phyloP scores from a whole-genome alignment of 2,113 vertebrate species.

The Alethe castanea region DNA sequence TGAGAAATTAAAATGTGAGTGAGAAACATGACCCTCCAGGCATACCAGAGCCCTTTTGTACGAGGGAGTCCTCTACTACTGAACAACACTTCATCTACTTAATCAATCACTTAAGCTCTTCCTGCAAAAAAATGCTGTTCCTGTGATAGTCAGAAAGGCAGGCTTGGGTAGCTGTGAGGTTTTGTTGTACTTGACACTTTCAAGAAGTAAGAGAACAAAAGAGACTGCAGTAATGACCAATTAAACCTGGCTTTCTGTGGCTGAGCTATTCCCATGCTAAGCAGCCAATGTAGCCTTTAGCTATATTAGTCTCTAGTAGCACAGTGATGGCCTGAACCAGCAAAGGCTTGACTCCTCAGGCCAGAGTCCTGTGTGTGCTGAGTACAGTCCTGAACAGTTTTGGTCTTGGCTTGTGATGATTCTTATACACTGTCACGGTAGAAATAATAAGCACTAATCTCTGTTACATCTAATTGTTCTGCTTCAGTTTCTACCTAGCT shows the following conservation, averaged over 20 bases:
- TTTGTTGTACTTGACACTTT: background rate
- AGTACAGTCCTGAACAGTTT: background rate
- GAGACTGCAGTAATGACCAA: background rate
- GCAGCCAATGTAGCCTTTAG: background rate
- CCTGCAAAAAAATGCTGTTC: background rate
- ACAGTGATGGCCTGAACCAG: background rate
- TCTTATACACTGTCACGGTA: background rate
- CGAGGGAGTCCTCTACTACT: background rate
- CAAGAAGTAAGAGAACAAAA: background rate
- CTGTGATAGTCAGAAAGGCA: background rate
- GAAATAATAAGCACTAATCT: background rate
- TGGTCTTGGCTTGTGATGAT: background rate
- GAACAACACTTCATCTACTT: background rate
- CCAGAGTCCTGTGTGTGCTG: background rate
- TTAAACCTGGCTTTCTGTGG: background rate
- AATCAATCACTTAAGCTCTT: background rate
- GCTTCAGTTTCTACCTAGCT: background rate
- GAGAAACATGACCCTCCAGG: background rate
- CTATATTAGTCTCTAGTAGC: background rate
- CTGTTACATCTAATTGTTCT: background rate
- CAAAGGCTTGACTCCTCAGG: background rate
- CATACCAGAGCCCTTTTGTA: background rate
- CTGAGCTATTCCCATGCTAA: constrained; percentile 1
- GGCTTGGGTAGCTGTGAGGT: background rate
- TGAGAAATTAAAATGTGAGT: background rate